Evolutionary conservation across 2,113 vertebrate species (phyloP), one percentile per base, ranked within the genome.

Genomic region (Miniopterus natalensis): DNA sequence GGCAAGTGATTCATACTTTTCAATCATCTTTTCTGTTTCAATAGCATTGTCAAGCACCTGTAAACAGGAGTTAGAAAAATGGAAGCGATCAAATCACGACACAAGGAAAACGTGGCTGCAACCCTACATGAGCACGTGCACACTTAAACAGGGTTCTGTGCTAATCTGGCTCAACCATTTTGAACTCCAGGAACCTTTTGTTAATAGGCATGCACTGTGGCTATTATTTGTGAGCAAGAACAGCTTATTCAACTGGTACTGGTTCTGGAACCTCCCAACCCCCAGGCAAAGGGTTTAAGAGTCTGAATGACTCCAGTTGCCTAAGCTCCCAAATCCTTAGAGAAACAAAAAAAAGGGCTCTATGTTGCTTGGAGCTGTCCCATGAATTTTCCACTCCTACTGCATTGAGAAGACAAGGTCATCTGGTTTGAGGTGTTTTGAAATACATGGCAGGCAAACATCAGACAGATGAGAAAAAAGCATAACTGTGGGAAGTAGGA

Each of bases 21-120:
- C 99, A 1, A 99, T 99, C 99, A 99, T 99, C 96, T 99, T 99
- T 98, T 99, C 99, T 0, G 99, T 99, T 98, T 99, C 99, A 40
- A 99, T 99, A 96, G 99, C 99, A 40, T 99, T 99, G 96, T 99
- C 99, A 78, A 99, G 97, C 71, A 99, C 99, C 99, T 99, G 57
- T 70, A 96, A 90, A 88, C 0, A 66, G 93, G 42, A 75, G 96
- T 91, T n/a, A 96, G 80, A 81, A 95, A 79, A 59, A 77, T 2
- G 27, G 59, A 84, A 63, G 42, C 5, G 0, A 29, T 29, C 36
- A 36, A 36, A 49, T 55, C 27, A 36, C 13, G 8, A 65, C 0
- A 0, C 4, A 66, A 74, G 36, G 29, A 65, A 92, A 80, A 81
- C 23, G 66, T 2, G 31, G 45, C 1, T 53, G 31, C n/a, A 92